Evolutionary conservation across 2,797 vertebrate genomes (phyloP).

Genomic region (Eidolon dupreanum): DNA sequence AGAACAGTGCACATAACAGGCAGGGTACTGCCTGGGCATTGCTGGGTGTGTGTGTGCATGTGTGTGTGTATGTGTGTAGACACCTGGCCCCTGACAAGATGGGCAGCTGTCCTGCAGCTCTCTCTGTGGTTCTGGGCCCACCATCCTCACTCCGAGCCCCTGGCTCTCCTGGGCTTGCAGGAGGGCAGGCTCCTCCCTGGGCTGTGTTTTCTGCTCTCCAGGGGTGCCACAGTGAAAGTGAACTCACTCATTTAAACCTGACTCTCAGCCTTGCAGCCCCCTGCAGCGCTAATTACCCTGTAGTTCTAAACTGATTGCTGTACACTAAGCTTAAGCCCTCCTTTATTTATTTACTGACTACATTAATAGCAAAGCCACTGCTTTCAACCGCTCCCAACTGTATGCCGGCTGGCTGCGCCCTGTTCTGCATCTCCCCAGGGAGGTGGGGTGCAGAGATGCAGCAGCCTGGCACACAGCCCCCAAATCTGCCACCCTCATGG

Average conservation of each 20-base stretch:
- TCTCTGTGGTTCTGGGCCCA: neutral
- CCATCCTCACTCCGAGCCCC: neutral
- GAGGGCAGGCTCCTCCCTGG: neutral
- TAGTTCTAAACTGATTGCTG: conserved; percentile 88
- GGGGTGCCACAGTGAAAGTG: conserved; percentile 85
- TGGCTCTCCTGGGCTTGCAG: neutral
- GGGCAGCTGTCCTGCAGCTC: neutral
- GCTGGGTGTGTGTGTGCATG: fast-evolving
- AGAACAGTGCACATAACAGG: neutral
- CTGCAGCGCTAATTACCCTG: conserved; percentile 88
- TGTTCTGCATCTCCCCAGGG: fast-evolving
- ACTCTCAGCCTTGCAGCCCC: conserved; percentile 83
- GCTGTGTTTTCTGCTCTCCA: conserved; percentile 67
- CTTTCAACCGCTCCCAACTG: conserved; percentile 59
- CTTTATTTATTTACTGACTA: conserved; percentile 91
- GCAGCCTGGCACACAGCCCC: neutral
- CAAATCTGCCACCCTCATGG: neutral
- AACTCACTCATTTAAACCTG: conserved; percentile 88
- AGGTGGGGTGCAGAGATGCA: neutral
- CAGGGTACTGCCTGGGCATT: neutral
- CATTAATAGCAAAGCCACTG: conserved; percentile 84
- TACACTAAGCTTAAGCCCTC: conserved; percentile 88
- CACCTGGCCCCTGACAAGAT: fast-evolving
- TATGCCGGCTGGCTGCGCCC: neutral
- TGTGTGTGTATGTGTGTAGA: fast-evolving